Evolutionary conservation across 2,888 invertebrate genomes (phyloP).

Genomic region (Phortica magna): DNA sequence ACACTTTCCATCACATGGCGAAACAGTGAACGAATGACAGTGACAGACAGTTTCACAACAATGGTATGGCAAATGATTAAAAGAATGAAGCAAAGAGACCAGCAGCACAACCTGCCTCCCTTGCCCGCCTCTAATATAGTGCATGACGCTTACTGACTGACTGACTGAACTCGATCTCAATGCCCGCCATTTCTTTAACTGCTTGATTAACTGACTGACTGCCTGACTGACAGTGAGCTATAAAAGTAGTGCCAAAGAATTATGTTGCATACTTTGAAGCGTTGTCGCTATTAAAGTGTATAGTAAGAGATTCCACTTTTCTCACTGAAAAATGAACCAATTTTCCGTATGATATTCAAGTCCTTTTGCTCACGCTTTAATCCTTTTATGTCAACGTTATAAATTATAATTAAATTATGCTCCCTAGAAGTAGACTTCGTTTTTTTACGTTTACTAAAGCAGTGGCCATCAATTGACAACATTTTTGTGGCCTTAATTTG

Average conservation of each 20-base stretch:
- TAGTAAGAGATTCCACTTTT: no score
- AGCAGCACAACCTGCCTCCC: not conserved
- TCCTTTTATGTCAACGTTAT: no score
- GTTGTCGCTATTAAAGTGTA: not conserved
- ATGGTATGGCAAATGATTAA: not conserved
- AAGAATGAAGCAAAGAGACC: not conserved
- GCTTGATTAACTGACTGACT: conserved; percentile 49
- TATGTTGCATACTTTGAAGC: not conserved
- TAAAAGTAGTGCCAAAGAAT: conserved; percentile 2
- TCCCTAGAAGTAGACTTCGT: conserved; percentile 13
- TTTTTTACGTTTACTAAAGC: not conserved
- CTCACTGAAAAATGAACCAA: not conserved
- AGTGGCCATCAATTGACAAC: conserved; percentile 19
- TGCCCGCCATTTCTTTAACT: not conserved
- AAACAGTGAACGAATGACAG: conserved; percentile 52
- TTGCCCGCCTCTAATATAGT: not conserved
- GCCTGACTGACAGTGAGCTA: conserved; percentile 43
- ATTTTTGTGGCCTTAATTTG: conserved; percentile 50
- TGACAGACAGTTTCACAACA: conserved; percentile 38
- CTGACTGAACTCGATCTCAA: not conserved
- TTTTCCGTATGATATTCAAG: not conserved
- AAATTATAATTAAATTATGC: not conserved
- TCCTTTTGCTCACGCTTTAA: no score
- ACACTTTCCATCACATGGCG: not conserved
- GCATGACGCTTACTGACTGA: not conserved